Evolutionary conservation across 2,113 vertebrate species (phyloP).

Genomic region (Chloroceryle aenea): DNA sequence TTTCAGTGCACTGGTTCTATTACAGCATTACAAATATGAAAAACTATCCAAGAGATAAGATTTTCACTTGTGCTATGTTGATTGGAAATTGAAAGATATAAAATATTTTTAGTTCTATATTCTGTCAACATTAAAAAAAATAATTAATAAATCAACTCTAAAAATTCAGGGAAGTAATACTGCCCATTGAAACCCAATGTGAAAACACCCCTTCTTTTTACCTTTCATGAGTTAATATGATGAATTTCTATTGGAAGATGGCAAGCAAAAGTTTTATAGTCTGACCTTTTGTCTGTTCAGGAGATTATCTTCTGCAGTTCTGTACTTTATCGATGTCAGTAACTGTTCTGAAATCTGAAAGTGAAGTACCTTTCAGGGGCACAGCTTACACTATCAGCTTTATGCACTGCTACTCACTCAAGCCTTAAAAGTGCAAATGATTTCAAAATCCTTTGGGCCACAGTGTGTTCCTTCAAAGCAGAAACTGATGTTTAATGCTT

Average conservation of each 20-base stretch:
- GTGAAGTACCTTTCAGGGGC: neutral
- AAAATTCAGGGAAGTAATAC: neutral
- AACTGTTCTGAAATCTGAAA: neutral
- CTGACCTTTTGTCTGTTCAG: conserved; percentile 57
- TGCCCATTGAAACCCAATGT: neutral
- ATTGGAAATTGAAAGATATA: neutral
- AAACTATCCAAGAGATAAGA: neutral
- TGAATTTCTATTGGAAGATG: neutral
- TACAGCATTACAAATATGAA: neutral
- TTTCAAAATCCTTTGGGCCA: neutral
- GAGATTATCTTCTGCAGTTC: neutral
- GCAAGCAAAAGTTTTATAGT: conserved; percentile 8
- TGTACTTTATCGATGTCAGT: neutral
- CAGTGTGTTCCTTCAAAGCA: neutral
- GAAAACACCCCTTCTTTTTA: neutral
- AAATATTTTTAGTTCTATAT: neutral
- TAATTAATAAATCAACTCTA: neutral
- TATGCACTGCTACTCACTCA: conserved; percentile 24
- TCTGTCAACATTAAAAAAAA: neutral
- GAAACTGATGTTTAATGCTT: neutral
- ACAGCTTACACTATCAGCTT: neutral
- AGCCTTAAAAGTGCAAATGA: neutral
- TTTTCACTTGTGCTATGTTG: neutral
- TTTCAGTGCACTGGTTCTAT: neutral
- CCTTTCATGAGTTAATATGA: neutral